Evolutionary conservation across 2,888 invertebrate species (phyloP).

Genomic region (Idaea dimidiata): DNA sequence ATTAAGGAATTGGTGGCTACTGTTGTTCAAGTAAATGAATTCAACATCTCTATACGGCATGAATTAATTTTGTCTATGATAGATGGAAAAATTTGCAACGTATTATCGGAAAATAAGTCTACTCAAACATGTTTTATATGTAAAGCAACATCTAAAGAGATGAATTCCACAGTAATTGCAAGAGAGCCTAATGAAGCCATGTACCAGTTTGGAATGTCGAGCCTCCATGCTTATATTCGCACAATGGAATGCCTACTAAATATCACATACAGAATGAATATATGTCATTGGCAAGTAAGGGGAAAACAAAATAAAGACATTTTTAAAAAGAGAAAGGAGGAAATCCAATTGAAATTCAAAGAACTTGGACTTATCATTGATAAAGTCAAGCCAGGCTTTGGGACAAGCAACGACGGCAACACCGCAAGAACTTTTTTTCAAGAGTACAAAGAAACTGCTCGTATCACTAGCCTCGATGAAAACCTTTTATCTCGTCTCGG

Average conservation of each 20-base stretch:
- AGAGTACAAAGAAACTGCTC: neutral
- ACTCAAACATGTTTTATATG: constrained; percentile 12
- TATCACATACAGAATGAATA: too few relatives aligned
- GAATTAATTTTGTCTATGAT: constrained; percentile 16
- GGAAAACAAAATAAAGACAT: neutral
- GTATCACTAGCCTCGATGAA: neutral
- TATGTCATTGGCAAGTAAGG: neutral
- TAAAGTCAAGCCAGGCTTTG: constrained; percentile 11
- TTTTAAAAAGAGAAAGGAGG: neutral
- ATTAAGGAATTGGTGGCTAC: constrained; percentile 8
- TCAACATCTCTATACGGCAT: constrained; percentile 6
- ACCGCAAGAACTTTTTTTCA: constrained; percentile 9
- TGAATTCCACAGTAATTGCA: constrained; percentile 2
- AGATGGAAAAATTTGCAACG: constrained; percentile 16
- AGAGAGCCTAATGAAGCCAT: constrained; percentile 7
- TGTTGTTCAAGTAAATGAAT: constrained; percentile 3
- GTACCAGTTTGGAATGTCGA: constrained; percentile 7
- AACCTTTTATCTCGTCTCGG: neutral
- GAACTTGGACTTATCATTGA: constrained; percentile 9
- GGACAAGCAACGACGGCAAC: constrained; percentile 16
- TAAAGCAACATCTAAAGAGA: constrained; percentile 11
- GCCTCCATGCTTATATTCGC: constrained; percentile 10
- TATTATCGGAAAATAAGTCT: constrained; percentile 9
- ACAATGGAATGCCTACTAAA: constrained; percentile 6
- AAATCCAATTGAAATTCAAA: neutral